phyloP scores from a whole-genome alignment of 2,888 invertebrate genomes.

The Petrolisthes manimaculis region DNA sequence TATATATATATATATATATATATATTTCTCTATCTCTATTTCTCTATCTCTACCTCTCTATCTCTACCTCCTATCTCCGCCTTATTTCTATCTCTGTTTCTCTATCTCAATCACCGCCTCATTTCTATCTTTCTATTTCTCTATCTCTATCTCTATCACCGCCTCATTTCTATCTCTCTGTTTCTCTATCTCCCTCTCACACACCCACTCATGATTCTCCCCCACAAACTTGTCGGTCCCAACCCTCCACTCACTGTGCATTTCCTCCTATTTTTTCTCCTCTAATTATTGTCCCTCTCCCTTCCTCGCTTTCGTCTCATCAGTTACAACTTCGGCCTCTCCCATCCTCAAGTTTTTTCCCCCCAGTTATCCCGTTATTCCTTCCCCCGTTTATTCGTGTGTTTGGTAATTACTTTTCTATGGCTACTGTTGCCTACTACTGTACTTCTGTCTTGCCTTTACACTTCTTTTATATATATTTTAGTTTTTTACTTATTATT shows the following conservation, averaged over 20 bases:
- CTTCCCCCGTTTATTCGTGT: too few relatives aligned
- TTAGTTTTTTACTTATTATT: too few relatives aligned
- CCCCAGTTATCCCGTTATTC: too few relatives aligned
- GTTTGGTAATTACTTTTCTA: too few relatives aligned
- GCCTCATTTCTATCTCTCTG: too few relatives aligned
- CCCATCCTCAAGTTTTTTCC: conserved; percentile 2
- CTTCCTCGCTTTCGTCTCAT: not conserved
- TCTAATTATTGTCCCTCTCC: conserved; percentile 6
- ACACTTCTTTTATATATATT: too few relatives aligned
- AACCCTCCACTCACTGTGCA: not conserved
- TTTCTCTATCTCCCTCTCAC: not conserved
- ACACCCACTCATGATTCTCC: not conserved
- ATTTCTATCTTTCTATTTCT: not conserved
- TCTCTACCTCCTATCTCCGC: not conserved
- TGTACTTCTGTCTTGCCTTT: too few relatives aligned
- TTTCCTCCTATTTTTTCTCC: not conserved
- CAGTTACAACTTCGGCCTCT: not conserved
- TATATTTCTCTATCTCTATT: not conserved
- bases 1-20: conserved; percentile 11
- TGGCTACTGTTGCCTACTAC: too few relatives aligned
- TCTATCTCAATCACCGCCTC: not conserved
- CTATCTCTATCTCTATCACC: not conserved
- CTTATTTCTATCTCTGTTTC: not conserved
- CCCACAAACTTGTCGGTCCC: not conserved
- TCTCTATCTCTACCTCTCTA: conserved; percentile 17